Percentiles rank a stretch among this genome's conserved stretches.
Conservation (phyloP, 2,888 invertebrate species). For the Apamea anceps region DNA sequence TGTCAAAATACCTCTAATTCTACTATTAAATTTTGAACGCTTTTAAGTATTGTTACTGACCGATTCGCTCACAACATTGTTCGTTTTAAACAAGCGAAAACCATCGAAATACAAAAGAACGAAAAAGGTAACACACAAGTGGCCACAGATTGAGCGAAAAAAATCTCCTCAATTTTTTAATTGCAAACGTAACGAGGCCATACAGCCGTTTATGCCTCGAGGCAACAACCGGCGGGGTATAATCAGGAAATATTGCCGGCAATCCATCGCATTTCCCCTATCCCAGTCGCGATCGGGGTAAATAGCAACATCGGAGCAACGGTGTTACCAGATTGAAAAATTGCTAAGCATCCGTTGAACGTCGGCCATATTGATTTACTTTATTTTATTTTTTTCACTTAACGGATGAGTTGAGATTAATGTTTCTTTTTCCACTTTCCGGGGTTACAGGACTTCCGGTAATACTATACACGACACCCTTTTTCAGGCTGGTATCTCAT, state of each 20-base stretch:
- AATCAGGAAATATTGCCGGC: constrained; percentile 74
- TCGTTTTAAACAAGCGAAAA: neutral
- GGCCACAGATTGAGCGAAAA: constrained; percentile 43
- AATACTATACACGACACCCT: constrained; percentile 1
- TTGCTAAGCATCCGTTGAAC: constrained; percentile 62
- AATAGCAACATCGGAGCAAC: constrained; percentile 59
- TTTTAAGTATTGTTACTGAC: neutral
- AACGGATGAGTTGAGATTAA: constrained; percentile 23
- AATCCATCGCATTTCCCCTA: constrained; percentile 71
- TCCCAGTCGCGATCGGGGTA: constrained; percentile 60
- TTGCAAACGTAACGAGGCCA: constrained; percentile 53
- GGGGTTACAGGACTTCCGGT: constrained; percentile 11
- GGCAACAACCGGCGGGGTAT: constrained; percentile 53
- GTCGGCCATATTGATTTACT: constrained; percentile 55
- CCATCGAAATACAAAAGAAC: neutral
- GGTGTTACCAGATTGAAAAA: constrained; percentile 67
- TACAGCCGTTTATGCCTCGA: constrained; percentile 54
- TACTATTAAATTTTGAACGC: too few species aligned
- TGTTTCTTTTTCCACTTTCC: constrained; percentile 22
- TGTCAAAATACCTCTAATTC: too few species aligned
- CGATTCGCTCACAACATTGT: too few species aligned
- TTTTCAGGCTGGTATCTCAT: constrained; percentile 6
- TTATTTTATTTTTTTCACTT: constrained; percentile 56
- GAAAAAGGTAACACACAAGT: constrained; percentile 22
- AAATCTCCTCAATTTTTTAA: constrained; percentile 47